phyloP scores from a whole-genome alignment of 2,113 vertebrate genomes.

The Pseudois nayaur region DNA sequence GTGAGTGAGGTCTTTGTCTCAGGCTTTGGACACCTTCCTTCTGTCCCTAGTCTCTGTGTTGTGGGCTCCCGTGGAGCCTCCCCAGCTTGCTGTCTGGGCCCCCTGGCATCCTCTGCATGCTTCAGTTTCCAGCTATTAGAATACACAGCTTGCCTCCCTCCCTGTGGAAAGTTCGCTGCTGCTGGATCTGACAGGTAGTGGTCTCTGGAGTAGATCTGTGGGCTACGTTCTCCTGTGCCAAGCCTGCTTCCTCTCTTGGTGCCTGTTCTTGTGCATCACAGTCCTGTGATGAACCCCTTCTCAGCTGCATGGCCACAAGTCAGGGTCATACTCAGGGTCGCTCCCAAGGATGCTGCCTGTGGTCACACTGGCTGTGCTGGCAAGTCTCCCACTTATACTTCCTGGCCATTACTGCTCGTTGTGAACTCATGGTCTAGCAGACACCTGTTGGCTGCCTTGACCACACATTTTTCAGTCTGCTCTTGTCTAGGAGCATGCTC shows the following conservation, averaged over 20 bases:
- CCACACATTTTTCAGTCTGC: neutral
- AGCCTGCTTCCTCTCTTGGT: neutral
- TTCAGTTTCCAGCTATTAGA: neutral
- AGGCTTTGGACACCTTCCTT: neutral
- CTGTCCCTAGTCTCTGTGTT: neutral
- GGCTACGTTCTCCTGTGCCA: neutral
- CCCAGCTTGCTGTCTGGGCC: neutral
- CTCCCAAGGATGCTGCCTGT: neutral
- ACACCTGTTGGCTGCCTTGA: neutral
- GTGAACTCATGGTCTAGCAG: neutral
- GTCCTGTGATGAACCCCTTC: neutral
- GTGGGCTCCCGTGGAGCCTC: neutral
- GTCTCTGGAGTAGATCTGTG: rapidly evolving
- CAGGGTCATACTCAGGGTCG: neutral
- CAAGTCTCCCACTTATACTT: neutral
- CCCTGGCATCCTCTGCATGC: neutral
- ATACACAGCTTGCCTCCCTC: neutral
- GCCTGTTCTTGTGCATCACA: neutral
- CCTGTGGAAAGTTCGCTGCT: neutral
- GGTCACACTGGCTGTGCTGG: neutral
- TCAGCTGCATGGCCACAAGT: neutral
- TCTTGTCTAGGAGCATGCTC: neutral
- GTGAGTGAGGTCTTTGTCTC: neutral
- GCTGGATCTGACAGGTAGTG: rapidly evolving
- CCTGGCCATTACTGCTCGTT: neutral